Base-by-base conservation (phyloP, 2,797 vertebrate species). In the Anabacerthia variegaticeps region DNA sequence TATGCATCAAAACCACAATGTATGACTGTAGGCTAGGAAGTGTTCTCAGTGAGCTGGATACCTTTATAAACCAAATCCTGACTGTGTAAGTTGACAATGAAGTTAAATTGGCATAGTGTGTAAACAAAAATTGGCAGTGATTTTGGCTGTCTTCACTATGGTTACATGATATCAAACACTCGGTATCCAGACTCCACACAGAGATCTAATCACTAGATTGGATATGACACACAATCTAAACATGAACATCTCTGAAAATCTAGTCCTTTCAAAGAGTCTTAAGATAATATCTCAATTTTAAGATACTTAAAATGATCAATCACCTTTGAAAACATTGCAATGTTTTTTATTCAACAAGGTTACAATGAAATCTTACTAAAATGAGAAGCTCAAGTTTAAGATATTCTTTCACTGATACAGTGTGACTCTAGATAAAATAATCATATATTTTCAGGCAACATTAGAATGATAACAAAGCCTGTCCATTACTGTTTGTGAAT, bases 401-500 rank as follows among this genome's bases (percentile, higher is more conserved):
- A 72, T 73, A 80, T 48, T 56, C 4, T 8, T 85, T 79, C 26
- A 28, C 62, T 75, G 79, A 48, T 71, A 48, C 43, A 55, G 7
- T 79, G 55, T 85, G 52, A 72, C 63, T 67, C 17, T 78, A 76
- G 59, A 62, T 51, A 55, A 16, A 81, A 67, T 43, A 69, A 43
- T 54, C 26, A 13, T 15, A 49, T 83, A 79, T 96, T 94, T 88
- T 95, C 95, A 94, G 93, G 91, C 94, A 95, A 71, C 63, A 95
- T 94, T 94, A 95, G 80, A 84, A 96, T 95, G 85, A 68, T 95
- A 97, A 97, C 10, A 6, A 97, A 76, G 95, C 89, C 89, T 97
- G 79, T 97, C 95, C 91, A 90, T 96, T 94, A 75, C 19, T 66
- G 88, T 79, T 87, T 94, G 88, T 86, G 89, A 96, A 94, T 95